Evolutionary conservation across 2,797 vertebrate genomes (phyloP).

Genomic region (Notamacropus eugenii): DNA sequence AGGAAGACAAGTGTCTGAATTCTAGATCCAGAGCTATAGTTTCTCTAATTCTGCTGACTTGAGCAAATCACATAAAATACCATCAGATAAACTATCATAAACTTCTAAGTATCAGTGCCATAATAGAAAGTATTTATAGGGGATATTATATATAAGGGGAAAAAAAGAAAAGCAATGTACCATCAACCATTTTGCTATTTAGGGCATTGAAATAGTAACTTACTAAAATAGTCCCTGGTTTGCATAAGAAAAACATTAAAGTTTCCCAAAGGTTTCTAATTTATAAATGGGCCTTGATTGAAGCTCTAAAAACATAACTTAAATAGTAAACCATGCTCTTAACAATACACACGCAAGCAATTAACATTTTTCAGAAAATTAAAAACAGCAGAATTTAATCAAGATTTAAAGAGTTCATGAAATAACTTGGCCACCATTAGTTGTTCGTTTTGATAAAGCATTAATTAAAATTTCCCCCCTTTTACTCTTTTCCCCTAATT

Average conservation of each 20-base stretch:
- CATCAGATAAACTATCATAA: not conserved
- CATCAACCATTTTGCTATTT: not conserved
- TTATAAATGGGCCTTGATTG: not conserved
- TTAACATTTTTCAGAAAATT: not conserved
- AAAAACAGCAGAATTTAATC: not conserved
- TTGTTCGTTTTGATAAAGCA: not conserved
- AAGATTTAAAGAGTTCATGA: not conserved
- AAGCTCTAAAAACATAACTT: not conserved
- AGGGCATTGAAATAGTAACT: not conserved
- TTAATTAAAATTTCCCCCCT: not conserved
- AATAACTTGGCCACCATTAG: not conserved
- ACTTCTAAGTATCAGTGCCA: not conserved
- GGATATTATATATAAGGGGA: not conserved
- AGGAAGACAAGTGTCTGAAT: not conserved
- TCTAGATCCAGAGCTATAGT: not conserved
- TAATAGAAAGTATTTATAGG: not conserved
- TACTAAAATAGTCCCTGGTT: not conserved
- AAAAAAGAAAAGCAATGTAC: not conserved
- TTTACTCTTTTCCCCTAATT: not conserved
- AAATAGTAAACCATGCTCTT: not conserved
- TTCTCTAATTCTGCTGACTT: not conserved
- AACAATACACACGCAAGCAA: not conserved
- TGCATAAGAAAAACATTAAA: not conserved
- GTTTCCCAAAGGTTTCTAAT: not conserved
- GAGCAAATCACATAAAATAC: not conserved